These are phyloP conservation scores for Rhizomys pruinosus DNA, from an alignment of 2,113 vertebrate species.

Conservation along the genomic window DNA sequence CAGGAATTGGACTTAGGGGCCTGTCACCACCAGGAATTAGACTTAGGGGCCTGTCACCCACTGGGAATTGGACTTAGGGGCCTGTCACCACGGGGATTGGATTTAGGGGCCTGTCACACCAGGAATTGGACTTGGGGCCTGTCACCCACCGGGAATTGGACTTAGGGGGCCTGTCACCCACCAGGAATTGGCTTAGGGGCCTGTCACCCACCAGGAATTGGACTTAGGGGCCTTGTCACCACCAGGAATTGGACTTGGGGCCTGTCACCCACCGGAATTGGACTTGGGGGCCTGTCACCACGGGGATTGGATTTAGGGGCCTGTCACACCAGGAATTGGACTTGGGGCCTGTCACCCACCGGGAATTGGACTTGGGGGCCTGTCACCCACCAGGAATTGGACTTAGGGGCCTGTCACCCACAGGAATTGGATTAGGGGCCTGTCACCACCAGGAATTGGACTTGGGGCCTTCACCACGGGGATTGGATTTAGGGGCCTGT, in stretches of 20 bases:
- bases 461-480: too few relatives aligned
- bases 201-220: not conserved
- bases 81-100: too few relatives aligned
- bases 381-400: not conserved
- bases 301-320: too few relatives aligned
- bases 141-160: not conserved
- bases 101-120: too few relatives aligned
- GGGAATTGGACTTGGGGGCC: not conserved
- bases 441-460: not conserved
- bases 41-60: fast-evolving
- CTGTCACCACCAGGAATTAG: too few relatives aligned
- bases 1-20: not conserved
- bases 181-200: not conserved
- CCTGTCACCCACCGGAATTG: not conserved
- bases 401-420: fast-evolving
- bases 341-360: not conserved
- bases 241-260: too few relatives aligned
- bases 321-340: not conserved
- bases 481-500: fast-evolving
- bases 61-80: not conserved
- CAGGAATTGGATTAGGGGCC: not conserved
- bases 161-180: fast-evolving
- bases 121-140: not conserved
- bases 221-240: too few relatives aligned
- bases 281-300: too few relatives aligned